These are phyloP conservation scores for Metalampra italica DNA, from an alignment of 2,888 invertebrate genomes.

Conservation along the genomic window DNA sequence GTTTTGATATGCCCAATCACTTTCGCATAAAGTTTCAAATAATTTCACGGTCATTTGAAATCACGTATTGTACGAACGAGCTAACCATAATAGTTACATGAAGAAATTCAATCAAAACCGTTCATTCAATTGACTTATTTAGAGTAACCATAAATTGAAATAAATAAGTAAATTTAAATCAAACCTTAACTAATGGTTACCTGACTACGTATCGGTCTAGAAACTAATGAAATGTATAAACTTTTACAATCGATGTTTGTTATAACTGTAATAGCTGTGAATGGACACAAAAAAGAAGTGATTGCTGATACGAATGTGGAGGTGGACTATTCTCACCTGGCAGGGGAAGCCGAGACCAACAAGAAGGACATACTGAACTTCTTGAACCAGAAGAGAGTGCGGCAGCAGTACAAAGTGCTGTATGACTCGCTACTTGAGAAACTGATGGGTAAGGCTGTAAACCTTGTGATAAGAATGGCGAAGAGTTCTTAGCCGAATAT, in stretches of 20 bases:
- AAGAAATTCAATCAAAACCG: neutral
- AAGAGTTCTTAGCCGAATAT: no score
- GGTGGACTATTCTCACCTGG: slow-evolving; percentile 53
- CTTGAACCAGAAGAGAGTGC: slow-evolving; percentile 43
- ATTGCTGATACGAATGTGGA: slow-evolving; percentile 20
- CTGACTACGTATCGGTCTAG: no score
- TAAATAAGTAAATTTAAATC: no score
- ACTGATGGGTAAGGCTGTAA: slow-evolving; percentile 38
- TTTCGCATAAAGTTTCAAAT: slow-evolving; percentile 28
- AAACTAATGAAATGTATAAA: neutral
- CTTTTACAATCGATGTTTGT: neutral
- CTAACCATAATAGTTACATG: neutral
- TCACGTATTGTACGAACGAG: no score
- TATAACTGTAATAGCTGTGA: slow-evolving; percentile 16
- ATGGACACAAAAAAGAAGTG: neutral
- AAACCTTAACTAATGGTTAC: no score
- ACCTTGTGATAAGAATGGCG: no score
- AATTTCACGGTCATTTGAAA: slow-evolving; percentile 50
- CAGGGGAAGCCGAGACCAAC: slow-evolving; percentile 51
- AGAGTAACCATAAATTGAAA: no score
- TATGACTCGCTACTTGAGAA: slow-evolving; percentile 47
- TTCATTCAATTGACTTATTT: no score
- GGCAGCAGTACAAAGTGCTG: slow-evolving; percentile 43
- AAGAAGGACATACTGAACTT: slow-evolving; percentile 54
- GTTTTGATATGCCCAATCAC: no score